Evolutionary conservation across 1,140 invertebrate genomes (phyloP).

Genomic region (Cydia strobilella): DNA sequence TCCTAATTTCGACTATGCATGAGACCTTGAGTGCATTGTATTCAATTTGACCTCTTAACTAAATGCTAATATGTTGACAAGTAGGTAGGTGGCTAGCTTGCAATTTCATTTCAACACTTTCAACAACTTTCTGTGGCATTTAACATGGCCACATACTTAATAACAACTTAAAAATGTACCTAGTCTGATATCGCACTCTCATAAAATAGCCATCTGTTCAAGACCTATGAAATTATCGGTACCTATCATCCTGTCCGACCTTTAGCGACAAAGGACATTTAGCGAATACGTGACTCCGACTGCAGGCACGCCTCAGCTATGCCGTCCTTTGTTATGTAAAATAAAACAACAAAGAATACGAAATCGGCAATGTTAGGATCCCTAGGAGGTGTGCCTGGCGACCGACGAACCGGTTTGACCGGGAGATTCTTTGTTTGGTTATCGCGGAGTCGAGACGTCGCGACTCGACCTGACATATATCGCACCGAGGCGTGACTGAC

Average conservation of each 20-base stretch:
- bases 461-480: conserved; percentile 47
- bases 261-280: conserved; percentile 27
- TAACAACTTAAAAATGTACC: background rate
- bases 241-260: conserved; percentile 16
- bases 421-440: conserved; percentile 72
- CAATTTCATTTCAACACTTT: conserved; percentile 13
- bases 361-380: conserved; percentile 67
- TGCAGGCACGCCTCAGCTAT: conserved; percentile 14
- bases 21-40: conserved; percentile 8
- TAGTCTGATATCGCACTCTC: background rate
- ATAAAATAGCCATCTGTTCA: background rate
- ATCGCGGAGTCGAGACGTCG: conserved; percentile 59
- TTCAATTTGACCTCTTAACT: conserved; percentile 11
- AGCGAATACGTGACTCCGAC: conserved; percentile 35
- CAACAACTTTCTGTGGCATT: conserved; percentile 8
- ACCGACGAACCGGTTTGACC: conserved; percentile 66
- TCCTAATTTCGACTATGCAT: conserved; percentile 5
- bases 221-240: background rate
- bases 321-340: conserved; percentile 35
- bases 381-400: conserved; percentile 60
- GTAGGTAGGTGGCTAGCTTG: conserved; percentile 1
- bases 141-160: background rate
- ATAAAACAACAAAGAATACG: conserved; percentile 61
- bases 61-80: conserved; percentile 17
- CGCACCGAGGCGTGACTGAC: conserved; percentile 49